Conservation (phyloP, 2,113 vertebrate species). For the Cheilinus undulatus region DNA sequence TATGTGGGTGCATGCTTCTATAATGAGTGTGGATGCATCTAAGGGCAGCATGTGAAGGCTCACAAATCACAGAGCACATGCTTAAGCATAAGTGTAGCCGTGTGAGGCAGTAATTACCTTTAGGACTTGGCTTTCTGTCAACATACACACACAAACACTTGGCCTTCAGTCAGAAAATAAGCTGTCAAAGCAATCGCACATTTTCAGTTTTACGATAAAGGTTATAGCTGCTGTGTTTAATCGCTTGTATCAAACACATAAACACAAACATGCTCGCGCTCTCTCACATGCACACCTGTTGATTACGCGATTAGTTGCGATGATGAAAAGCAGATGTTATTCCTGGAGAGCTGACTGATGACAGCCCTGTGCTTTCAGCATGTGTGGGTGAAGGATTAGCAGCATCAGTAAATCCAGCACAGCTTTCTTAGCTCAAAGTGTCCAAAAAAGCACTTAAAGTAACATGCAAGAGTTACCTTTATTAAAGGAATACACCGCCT, state of each 20-base stretch:
- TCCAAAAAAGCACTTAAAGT: conserved; percentile 22
- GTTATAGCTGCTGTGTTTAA: conserved; percentile 51
- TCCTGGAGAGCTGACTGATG: conserved; percentile 27
- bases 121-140: conserved; percentile 49
- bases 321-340: conserved; percentile 73
- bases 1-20: neutral
- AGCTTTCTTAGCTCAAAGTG: conserved; percentile 38
- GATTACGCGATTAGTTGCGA: conserved; percentile 57
- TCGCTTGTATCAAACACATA: conserved; percentile 37
- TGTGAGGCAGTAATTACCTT: conserved; percentile 60
- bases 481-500: conserved; percentile 14
- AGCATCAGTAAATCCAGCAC: conserved; percentile 31
- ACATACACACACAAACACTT: conserved; percentile 33
- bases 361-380: conserved; percentile 22
- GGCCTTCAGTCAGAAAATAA: conserved; percentile 41
- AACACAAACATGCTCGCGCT: conserved; percentile 7
- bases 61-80: conserved; percentile 40
- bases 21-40: neutral
- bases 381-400: conserved; percentile 33
- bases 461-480: conserved; percentile 11
- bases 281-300: conserved; percentile 14
- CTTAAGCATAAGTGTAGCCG: conserved; percentile 39
- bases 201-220: conserved; percentile 35
- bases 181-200: conserved; percentile 45
- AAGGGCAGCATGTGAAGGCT: conserved; percentile 18